Percentiles rank a stretch among this genome's conserved stretches.
Conservation (phyloP, 2,797 vertebrate species). For the Cirrhinus mrigala region DNA sequence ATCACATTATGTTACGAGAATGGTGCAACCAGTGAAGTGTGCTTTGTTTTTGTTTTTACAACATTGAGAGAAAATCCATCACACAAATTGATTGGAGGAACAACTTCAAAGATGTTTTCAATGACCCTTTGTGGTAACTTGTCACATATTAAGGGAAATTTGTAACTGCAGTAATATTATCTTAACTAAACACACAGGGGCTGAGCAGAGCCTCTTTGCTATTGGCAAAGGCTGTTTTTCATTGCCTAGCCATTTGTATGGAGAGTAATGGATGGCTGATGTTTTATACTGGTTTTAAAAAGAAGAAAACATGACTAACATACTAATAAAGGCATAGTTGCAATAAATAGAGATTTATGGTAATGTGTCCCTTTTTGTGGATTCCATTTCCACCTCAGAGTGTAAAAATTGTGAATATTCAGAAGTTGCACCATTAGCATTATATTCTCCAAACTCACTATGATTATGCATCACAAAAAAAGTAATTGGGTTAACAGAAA, state of each 20-base stretch:
- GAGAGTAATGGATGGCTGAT: conserved; percentile 4
- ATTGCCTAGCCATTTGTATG: conserved; percentile 16
- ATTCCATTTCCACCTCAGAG: neutral
- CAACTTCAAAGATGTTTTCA: neutral
- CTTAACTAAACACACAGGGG: conserved; percentile 48
- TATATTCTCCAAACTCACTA: too few relatives aligned
- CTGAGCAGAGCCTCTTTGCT: conserved; percentile 10
- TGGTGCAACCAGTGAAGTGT: neutral
- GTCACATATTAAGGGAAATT: conserved; percentile 12
- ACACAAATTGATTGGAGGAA: conserved; percentile 9
- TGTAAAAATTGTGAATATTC: neutral
- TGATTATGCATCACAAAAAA: neutral
- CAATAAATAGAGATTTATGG: neutral
- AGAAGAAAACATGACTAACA: neutral
- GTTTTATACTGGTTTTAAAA: conserved; percentile 23
- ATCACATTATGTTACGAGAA: conserved; percentile 9
- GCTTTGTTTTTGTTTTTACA: conserved; percentile 15
- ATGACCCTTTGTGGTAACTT: conserved; percentile 1
- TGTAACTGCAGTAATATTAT: conserved; percentile 49
- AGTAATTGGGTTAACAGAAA: neutral
- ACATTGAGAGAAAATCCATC: neutral
- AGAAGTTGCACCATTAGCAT: too few relatives aligned
- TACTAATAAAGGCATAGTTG: too few relatives aligned
- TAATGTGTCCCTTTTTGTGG: neutral
- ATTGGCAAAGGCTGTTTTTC: conserved; percentile 19